phyloP scores from a whole-genome alignment of 2,797 vertebrate species.

The Scomberomorus guttatus region DNA sequence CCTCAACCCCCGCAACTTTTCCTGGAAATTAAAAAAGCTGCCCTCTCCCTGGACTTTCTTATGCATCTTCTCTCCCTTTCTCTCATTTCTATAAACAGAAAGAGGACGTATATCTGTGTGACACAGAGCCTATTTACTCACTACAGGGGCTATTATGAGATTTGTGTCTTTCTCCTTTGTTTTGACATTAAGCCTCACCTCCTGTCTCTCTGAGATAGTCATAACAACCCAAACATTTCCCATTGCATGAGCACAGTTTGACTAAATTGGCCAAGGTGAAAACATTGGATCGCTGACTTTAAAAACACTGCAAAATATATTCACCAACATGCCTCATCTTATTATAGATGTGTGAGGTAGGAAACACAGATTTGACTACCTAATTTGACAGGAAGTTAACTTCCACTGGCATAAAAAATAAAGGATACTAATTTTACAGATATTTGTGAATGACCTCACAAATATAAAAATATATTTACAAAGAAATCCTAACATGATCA shows the following conservation, averaged over 20 bases:
- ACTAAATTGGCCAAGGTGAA: conserved; percentile 20
- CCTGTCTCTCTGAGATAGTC: conserved; percentile 32
- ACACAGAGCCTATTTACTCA: conserved; percentile 28
- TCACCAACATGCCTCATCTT: conserved; percentile 6
- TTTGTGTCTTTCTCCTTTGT: conserved; percentile 38
- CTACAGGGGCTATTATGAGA: conserved; percentile 16
- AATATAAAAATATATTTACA: background rate
- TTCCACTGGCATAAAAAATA: conserved; percentile 7
- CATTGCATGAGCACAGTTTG: conserved; percentile 14
- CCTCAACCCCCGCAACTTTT: conserved; percentile 10
- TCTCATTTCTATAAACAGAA: conserved; percentile 23
- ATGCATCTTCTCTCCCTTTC: background rate
- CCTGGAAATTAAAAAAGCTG: conserved; percentile 25
- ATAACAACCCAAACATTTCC: conserved; percentile 36
- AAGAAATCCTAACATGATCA: background rate
- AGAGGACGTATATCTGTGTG: conserved; percentile 10
- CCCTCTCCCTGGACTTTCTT: conserved; percentile 10
- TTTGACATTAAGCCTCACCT: conserved; percentile 38
- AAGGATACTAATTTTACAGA: background rate
- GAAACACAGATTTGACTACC: background rate
- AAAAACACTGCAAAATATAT: conserved; percentile 10
- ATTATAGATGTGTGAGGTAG: conserved; percentile 14
- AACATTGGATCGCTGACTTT: conserved; percentile 16
- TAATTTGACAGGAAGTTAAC: background rate
- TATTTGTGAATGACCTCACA: background rate